A percentile compares a stretch with the other conserved stretches of the same genome.
These are phyloP conservation scores for Corythoichthys haematopterus DNA, from an alignment of 2,113 vertebrate genomes.

Conservation along the genomic window DNA sequence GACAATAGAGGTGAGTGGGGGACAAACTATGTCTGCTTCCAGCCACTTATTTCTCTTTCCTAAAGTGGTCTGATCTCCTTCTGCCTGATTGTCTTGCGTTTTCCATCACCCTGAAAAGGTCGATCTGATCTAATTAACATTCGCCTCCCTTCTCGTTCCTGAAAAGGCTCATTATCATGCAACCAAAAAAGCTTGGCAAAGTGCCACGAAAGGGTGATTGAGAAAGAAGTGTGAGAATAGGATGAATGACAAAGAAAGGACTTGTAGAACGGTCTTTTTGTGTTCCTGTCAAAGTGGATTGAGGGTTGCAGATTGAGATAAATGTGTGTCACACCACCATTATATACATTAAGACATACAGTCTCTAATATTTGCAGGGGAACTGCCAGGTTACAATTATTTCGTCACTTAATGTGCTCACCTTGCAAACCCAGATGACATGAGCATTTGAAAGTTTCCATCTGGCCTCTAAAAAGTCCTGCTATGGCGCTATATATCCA, in stretches of 20 bases:
- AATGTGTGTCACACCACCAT: slow-evolving; percentile 18
- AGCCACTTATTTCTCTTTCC: slow-evolving; percentile 31
- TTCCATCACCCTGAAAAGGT: slow-evolving; percentile 62
- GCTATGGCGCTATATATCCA: slow-evolving; percentile 37
- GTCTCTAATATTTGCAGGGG: slow-evolving; percentile 18
- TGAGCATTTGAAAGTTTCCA: slow-evolving; percentile 8
- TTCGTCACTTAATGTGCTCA: not conserved
- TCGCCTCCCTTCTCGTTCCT: slow-evolving; percentile 57
- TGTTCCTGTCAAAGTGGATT: slow-evolving; percentile 7
- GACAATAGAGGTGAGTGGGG: not conserved
- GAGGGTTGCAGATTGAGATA: slow-evolving; percentile 6
- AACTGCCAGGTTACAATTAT: slow-evolving; percentile 2
- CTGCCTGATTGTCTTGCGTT: slow-evolving; percentile 52
- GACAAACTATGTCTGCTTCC: slow-evolving; percentile 25
- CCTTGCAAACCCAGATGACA: slow-evolving; percentile 7
- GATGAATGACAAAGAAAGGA: slow-evolving; percentile 14
- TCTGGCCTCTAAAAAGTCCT: not conserved
- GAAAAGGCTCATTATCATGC: slow-evolving; percentile 74
- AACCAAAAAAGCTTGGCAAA: slow-evolving; percentile 42
- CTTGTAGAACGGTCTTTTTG: slow-evolving; percentile 25
- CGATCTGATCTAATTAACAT: slow-evolving; percentile 74
- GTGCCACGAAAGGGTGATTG: slow-evolving; percentile 47
- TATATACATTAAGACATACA: slow-evolving; percentile 19
- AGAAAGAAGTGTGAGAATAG: slow-evolving; percentile 19
- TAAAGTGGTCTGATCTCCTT: slow-evolving; percentile 46